Percentiles rank a stretch among this genome's conserved stretches.
Conservation (phyloP, 2,797 vertebrate species). For the Peromyscus attwateri region DNA sequence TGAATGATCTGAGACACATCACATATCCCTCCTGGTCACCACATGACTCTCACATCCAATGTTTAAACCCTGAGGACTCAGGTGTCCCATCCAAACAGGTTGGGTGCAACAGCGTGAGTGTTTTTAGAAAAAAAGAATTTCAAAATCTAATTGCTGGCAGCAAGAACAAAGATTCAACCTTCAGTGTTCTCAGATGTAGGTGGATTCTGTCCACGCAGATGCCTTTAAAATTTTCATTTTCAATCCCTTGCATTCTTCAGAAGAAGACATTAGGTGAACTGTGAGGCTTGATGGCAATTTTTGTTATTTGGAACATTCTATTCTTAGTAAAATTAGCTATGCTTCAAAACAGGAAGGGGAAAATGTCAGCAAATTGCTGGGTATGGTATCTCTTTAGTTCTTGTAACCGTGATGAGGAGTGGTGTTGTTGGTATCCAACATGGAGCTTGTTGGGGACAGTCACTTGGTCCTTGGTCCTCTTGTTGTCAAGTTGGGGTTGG, state of each 20-base stretch:
- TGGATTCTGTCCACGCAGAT: constrained; percentile 60
- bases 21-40: constrained; percentile 39
- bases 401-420: background rate
- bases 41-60: background rate
- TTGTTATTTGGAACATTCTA: constrained; percentile 59
- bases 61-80: constrained; percentile 7
- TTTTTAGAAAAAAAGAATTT: constrained; percentile 54
- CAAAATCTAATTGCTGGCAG: constrained; percentile 15
- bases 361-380: background rate
- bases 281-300: constrained; percentile 44
- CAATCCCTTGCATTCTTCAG: constrained; percentile 59
- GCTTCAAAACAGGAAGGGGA: background rate
- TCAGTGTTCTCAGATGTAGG: constrained; percentile 55
- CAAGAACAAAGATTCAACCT: constrained; percentile 44
- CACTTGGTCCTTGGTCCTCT: background rate
- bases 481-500: background rate
- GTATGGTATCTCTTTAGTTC: background rate
- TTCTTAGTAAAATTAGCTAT: constrained; percentile 42
- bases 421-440: no score
- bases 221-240: constrained; percentile 63
- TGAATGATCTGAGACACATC: constrained; percentile 50
- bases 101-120: constrained; percentile 38
- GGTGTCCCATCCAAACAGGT: constrained; percentile 20
- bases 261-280: constrained; percentile 55
- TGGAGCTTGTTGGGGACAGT: background rate